Evolutionary conservation across 1,140 invertebrate species (phyloP), one percentile per base, ranked within the genome.

Genomic region (Paraescarpia echinospica): DNA sequence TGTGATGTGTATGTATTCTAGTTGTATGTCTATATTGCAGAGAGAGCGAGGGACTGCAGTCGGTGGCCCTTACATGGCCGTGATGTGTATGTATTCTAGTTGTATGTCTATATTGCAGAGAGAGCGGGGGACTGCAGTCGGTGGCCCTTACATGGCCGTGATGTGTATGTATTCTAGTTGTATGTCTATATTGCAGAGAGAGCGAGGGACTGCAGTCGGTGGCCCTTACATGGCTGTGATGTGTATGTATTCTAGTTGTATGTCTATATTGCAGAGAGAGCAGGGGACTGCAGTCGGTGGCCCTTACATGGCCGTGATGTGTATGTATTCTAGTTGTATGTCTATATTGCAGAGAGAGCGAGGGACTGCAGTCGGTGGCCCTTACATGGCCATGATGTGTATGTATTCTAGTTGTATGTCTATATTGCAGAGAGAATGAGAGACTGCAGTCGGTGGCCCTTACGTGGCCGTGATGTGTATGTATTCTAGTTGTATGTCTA

Each of bases 61-160:
- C 93, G 98, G 98, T 93, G 97, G 97, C 0, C 97, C 97, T 18
- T 99, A 98, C 95, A 92, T 99, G 77, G 96, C 97, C 92, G 97
- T 98, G 90, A n/a, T n/a, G 22, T n/a, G 33, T 90, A 1, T 90
- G 14, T 12, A 90, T n/a, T 12, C 35, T 18, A 12, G 35, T 12
- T 18, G 9, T 34, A 31, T 90, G n/a, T 33, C 4, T 34, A n/a
- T 90, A 31, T 34, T 90, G 5, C 14, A 41, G 94, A 94, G 94
- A 92, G 95, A 95, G 35, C 94, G 95, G 93, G 95, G 96, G 14
- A 94, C 95, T 91, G 96, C 96, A 95, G 92, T 96, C 93, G 98
- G 98, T 93, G 97, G 97, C 0, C 97, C 97, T 18, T 99, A 98
- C 95, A 92, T 99, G 77, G 96, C 97, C 92, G 97, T 98, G 90